phyloP scores from a whole-genome alignment of 2,888 invertebrate species.

The Drosophila multiciliata region DNA sequence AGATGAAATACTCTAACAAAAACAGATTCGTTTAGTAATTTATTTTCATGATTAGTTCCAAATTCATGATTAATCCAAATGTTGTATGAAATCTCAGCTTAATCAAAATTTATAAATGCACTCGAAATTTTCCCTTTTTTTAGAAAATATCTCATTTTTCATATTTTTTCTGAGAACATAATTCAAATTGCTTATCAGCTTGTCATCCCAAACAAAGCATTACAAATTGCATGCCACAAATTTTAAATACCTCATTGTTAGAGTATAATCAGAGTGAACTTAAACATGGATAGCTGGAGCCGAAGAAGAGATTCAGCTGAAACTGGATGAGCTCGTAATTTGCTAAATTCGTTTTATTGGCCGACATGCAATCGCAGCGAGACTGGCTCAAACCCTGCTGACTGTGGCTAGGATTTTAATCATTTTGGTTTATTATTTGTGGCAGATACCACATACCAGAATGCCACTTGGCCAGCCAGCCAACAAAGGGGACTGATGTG shows the following conservation, averaged over 20 bases:
- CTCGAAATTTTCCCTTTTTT: background rate
- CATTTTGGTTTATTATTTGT: constrained; percentile 79
- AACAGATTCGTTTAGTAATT: background rate
- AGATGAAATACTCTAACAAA: constrained; percentile 11
- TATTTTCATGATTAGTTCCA: background rate
- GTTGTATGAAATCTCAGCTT: background rate
- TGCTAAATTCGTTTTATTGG: constrained; percentile 80
- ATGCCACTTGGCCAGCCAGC: constrained; percentile 25
- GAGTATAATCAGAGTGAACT: constrained; percentile 49
- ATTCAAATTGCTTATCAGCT: background rate
- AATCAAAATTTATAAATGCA: background rate
- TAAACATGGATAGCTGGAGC: constrained; percentile 20
- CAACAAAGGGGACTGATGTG: background rate
- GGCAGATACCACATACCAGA: constrained; percentile 58
- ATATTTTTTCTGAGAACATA: no score
- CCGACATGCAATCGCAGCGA: constrained; percentile 69
- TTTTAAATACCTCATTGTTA: background rate
- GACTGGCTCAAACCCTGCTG: constrained; percentile 35
- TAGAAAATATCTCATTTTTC: background rate
- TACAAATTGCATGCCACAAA: background rate
- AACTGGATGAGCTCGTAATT: constrained; percentile 76
- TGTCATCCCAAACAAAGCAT: background rate
- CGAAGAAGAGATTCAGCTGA: background rate
- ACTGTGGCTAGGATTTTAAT: constrained; percentile 61
- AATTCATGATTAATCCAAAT: background rate